Percentiles rank a stretch among this genome's conserved stretches.
phyloP scores from a whole-genome alignment of 2,888 invertebrate species.

The Philonicus albiceps region DNA sequence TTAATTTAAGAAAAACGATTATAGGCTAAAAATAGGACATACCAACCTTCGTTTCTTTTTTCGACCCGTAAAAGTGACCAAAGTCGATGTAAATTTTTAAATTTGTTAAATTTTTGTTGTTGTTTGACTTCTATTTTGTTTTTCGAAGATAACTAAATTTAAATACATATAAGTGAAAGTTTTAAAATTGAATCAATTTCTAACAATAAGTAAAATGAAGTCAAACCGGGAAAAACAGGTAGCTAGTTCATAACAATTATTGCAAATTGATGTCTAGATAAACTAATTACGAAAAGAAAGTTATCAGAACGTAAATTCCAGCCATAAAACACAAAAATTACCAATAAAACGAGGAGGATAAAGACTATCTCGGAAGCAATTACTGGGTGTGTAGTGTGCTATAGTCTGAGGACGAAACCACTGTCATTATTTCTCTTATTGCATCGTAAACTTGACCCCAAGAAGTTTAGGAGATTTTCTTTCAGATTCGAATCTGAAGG shows the following conservation, averaged over 20 bases:
- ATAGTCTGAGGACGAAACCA: background rate
- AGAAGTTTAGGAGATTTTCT: background rate
- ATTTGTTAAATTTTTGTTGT: too few species aligned
- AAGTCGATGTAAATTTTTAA: too few species aligned
- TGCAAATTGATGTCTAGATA: background rate
- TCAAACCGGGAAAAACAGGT: background rate
- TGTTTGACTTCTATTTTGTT: too few species aligned
- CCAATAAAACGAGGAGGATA: constrained; percentile 9
- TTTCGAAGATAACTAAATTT: too few species aligned
- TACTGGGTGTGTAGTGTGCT: background rate
- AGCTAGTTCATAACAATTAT: background rate
- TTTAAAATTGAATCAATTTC: too few species aligned
- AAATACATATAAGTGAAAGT: too few species aligned
- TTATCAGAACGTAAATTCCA: background rate
- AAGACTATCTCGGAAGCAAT: background rate
- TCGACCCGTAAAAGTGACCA: too few species aligned
- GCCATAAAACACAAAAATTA: constrained; percentile 18
- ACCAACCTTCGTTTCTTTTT: too few species aligned
- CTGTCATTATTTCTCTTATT: background rate
- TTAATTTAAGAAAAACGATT: too few species aligned
- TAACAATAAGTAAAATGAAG: background rate
- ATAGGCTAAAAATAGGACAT: too few species aligned
- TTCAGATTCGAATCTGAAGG: background rate
- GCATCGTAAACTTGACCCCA: background rate
- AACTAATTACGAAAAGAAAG: background rate